A percentile compares a stretch with the other conserved stretches of the same genome.
phyloP scores from a whole-genome alignment of 1,140 invertebrate genomes.

The Asobara japonica region DNA sequence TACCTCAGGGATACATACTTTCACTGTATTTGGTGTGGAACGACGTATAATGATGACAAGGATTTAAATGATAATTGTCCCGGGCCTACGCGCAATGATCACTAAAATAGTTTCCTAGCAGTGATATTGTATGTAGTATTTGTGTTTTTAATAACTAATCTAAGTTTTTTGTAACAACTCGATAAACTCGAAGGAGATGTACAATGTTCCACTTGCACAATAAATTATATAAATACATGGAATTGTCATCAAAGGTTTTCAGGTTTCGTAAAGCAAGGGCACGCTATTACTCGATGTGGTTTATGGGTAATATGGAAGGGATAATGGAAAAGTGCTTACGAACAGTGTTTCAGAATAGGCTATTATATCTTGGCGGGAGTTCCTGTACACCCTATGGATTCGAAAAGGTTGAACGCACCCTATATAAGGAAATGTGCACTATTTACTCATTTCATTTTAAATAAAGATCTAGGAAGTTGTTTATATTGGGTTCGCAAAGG shows the following conservation, averaged over 20 bases:
- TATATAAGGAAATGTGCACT: constrained; percentile 56
- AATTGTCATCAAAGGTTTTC: constrained; percentile 7
- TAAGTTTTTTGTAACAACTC: too few species aligned
- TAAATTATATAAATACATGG: too few species aligned
- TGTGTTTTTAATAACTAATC: too few species aligned
- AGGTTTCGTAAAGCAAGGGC: background rate
- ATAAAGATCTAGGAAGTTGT: constrained; percentile 1
- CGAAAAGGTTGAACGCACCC: constrained; percentile 41
- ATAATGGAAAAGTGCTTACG: background rate
- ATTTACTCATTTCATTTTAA: constrained; percentile 50
- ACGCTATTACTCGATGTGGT: background rate
- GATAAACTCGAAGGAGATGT: too few species aligned
- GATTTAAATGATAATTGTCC: constrained; percentile 77
- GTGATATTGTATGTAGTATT: background rate
- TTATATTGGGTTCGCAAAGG: background rate
- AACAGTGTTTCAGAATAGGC: constrained; percentile 33
- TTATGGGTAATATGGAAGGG: constrained; percentile 14
- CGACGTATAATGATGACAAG: constrained; percentile 70
- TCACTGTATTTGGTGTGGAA: constrained; percentile 85
- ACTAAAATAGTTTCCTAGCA: constrained; percentile 58
- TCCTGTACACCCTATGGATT: constrained; percentile 39
- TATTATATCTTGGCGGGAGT: constrained; percentile 56
- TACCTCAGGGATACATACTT: constrained; percentile 77
- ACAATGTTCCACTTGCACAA: too few species aligned
- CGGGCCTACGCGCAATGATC: constrained; percentile 72